Percentiles rank a stretch among this genome's conserved stretches.
Evolutionary conservation across 2,888 invertebrate genomes (phyloP).

Genomic region (Osmoderma eremita): DNA sequence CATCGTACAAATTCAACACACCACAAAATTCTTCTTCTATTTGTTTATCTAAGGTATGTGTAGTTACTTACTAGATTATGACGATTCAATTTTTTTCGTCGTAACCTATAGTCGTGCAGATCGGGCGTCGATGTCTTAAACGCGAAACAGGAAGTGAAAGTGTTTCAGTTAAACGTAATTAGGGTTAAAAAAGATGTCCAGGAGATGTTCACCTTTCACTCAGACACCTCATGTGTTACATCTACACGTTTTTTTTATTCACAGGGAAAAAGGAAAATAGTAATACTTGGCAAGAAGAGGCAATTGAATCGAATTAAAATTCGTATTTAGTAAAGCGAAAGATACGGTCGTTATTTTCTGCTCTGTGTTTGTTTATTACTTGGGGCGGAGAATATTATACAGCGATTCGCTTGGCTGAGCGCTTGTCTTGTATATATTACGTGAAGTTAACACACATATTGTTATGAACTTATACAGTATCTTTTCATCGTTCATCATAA

Average conservation of each 20-base stretch:
- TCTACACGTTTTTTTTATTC: not conserved
- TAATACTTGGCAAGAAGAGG: not conserved
- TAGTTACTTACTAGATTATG: too few relatives aligned
- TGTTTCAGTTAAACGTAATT: slow-evolving; percentile 34
- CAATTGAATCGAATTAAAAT: not conserved
- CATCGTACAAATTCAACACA: too few relatives aligned
- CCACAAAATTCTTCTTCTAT: too few relatives aligned
- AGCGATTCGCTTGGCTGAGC: not conserved
- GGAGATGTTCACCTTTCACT: slow-evolving; percentile 35
- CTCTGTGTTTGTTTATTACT: not conserved
- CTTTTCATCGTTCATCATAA: too few relatives aligned
- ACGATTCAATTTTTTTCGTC: too few relatives aligned
- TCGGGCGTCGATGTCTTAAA: not conserved
- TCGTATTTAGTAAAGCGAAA: too few relatives aligned
- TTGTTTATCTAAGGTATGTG: too few relatives aligned
- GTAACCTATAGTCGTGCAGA: not conserved
- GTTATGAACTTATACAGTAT: too few relatives aligned
- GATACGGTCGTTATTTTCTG: too few relatives aligned
- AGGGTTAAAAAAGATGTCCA: slow-evolving; percentile 19
- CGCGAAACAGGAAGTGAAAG: slow-evolving; percentile 37
- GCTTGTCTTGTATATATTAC: too few relatives aligned
- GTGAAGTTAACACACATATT: too few relatives aligned
- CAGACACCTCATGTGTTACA: not conserved
- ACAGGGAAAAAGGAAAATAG: not conserved
- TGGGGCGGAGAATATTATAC: not conserved